Percentiles rank a stretch among this genome's conserved stretches.
phyloP scores from a whole-genome alignment of 92 coral and sea anemone species.

The Bergia sp. region DNA sequence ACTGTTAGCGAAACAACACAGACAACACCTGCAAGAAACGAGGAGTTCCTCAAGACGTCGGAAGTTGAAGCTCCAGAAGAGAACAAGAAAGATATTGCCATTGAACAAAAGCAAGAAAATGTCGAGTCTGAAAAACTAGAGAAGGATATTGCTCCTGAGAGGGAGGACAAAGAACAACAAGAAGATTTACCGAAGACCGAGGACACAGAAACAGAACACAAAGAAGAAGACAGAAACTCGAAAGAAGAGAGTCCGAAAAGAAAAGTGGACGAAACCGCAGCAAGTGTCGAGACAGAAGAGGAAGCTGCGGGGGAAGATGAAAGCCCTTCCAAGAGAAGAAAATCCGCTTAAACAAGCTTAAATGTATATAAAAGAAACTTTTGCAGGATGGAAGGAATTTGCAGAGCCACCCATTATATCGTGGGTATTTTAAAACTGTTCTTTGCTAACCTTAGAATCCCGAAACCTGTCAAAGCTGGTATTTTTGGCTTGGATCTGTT shows the following conservation, averaged over 20 bases:
- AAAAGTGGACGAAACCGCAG: slow-evolving; percentile 24
- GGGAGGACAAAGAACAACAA: slow-evolving; percentile 44
- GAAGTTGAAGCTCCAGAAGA: background rate
- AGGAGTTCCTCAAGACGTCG: background rate
- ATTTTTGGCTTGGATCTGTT: slow-evolving; percentile 9
- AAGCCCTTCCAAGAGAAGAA: slow-evolving; percentile 75
- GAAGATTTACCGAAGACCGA: slow-evolving; percentile 32
- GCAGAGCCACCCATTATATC: background rate
- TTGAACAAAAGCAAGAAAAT: slow-evolving; percentile 33
- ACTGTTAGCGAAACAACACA: slow-evolving; percentile 46
- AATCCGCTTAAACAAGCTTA: slow-evolving; percentile 44
- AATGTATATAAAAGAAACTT: background rate
- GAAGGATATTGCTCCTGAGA: slow-evolving; percentile 51
- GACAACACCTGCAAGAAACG: slow-evolving; percentile 6
- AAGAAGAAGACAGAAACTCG: slow-evolving; percentile 33
- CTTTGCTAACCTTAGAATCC: background rate
- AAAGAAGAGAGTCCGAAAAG: slow-evolving; percentile 3
- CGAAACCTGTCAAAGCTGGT: slow-evolving; percentile 26
- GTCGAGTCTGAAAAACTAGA: slow-evolving; percentile 56
- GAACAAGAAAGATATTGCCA: background rate
- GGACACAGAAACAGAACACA: slow-evolving; percentile 22
- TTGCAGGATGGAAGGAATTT: background rate
- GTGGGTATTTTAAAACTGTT: slow-evolving; percentile 24
- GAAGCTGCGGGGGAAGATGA: slow-evolving; percentile 61
- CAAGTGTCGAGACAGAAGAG: slow-evolving; percentile 20